Evolutionary conservation across 2,888 invertebrate genomes (phyloP).

Genomic region (Apamea anceps): DNA sequence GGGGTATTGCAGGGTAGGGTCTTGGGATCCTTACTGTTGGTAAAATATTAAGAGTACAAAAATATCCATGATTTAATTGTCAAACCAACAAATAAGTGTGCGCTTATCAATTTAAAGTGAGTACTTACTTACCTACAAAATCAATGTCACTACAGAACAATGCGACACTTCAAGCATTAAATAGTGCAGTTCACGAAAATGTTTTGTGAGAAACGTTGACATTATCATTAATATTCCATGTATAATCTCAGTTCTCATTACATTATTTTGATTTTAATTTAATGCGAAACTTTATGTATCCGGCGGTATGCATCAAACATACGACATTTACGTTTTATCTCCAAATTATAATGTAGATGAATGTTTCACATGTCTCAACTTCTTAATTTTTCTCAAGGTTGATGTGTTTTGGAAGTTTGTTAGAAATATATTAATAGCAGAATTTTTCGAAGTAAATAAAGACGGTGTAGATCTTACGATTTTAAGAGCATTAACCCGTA

Average conservation of each 20-base stretch:
- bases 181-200: not conserved
- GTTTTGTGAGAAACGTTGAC: not conserved
- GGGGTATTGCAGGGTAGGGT: slow-evolving; percentile 1
- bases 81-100: not conserved
- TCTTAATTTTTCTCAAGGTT: slow-evolving; percentile 34
- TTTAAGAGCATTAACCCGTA: slow-evolving; percentile 30
- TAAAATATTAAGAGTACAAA: not conserved
- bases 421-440: slow-evolving; percentile 40
- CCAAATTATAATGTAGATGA: slow-evolving; percentile 31
- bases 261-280: slow-evolving; percentile 46
- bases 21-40: not conserved
- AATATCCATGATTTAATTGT: no score
- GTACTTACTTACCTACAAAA: slow-evolving; percentile 12
- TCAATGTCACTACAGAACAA: slow-evolving; percentile 2
- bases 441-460: slow-evolving; percentile 33
- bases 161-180: not conserved
- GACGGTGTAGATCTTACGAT: slow-evolving; percentile 13
- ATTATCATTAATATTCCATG: slow-evolving; percentile 11
- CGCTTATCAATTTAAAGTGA: no score
- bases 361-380: slow-evolving; percentile 28
- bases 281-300: slow-evolving; percentile 39
- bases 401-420: slow-evolving; percentile 44
- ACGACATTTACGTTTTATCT: slow-evolving; percentile 44
- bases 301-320: slow-evolving; percentile 36
- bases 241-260: slow-evolving; percentile 29